Evolutionary conservation across 2,888 invertebrate species (phyloP).

Genomic region (Meliscaeva auricollis): DNA sequence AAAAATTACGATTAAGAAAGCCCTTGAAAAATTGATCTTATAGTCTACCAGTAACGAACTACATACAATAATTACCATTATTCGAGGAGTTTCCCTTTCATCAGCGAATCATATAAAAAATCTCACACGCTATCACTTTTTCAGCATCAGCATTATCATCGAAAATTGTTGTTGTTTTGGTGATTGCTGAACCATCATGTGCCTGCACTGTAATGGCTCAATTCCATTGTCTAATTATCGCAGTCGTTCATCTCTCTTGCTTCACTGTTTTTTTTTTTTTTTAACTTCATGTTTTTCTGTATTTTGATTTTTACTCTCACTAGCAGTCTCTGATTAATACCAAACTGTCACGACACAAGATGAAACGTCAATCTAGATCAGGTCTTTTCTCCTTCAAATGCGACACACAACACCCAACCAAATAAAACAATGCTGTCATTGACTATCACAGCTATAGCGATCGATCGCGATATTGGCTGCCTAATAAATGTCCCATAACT

Average conservation of each 20-base stretch:
- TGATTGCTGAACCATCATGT: slow-evolving; percentile 47
- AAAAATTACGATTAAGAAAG: slow-evolving; percentile 33
- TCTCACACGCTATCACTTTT: slow-evolving; percentile 53
- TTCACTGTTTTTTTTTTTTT: slow-evolving; percentile 36
- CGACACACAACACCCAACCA: slow-evolving; percentile 1
- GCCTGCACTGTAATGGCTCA: slow-evolving; percentile 60
- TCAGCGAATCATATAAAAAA: slow-evolving; percentile 33
- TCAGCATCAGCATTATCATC: slow-evolving; percentile 6
- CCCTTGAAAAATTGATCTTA: slow-evolving; percentile 39
- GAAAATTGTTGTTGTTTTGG: neutral
- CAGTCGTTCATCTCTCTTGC: slow-evolving; percentile 59
- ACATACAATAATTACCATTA: slow-evolving; percentile 49
- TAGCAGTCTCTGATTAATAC: slow-evolving; percentile 46
- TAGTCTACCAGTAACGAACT: slow-evolving; percentile 22
- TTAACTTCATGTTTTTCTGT: too few species aligned
- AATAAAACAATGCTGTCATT: slow-evolving; percentile 18
- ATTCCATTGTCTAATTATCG: slow-evolving; percentile 70
- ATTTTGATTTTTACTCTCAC: slow-evolving; percentile 47
- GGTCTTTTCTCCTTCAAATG: slow-evolving; percentile 7
- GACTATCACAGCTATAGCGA: slow-evolving; percentile 34
- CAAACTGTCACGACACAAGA: slow-evolving; percentile 68
- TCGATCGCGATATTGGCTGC: slow-evolving; percentile 66
- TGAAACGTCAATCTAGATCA: slow-evolving; percentile 39
- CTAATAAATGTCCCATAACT: slow-evolving; percentile 68
- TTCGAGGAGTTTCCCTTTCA: slow-evolving; percentile 57